phyloP scores from a whole-genome alignment of 2,888 invertebrate species.

The Sepiola atlantica region DNA sequence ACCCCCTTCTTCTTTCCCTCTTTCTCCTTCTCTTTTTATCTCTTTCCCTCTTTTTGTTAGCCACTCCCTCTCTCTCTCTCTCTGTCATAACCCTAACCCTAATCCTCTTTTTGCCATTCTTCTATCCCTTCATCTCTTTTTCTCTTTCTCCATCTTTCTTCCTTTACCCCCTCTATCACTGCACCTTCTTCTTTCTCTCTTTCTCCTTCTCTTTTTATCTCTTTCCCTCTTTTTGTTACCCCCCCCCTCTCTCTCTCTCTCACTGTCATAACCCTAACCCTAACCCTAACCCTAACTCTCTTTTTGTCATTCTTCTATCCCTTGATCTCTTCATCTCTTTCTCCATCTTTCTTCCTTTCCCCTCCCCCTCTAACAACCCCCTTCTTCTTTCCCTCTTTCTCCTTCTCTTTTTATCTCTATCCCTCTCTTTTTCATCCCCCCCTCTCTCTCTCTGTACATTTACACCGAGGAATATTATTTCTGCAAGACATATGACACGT shows the following conservation, averaged over 20 bases:
- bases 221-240: background rate
- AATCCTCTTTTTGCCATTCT: background rate
- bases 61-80: background rate
- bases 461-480: too few species aligned
- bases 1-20: fast-evolving
- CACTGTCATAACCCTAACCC: background rate
- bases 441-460: too few species aligned
- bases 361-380: too few species aligned
- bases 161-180: background rate
- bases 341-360: too few species aligned
- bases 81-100: too few species aligned
- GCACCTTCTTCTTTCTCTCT: background rate
- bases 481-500: too few species aligned
- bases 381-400: too few species aligned
- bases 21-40: background rate
- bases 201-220: background rate
- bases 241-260: background rate
- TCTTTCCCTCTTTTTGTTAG: too few species aligned
- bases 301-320: too few species aligned
- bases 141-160: background rate
- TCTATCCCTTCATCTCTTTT: background rate
- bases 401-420: too few species aligned
- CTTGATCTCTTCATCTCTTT: too few species aligned
- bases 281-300: background rate
- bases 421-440: too few species aligned